Percentiles rank a stretch among this genome's conserved stretches.
Conservation (phyloP, 1,140 invertebrate genomes). For the Campoletis sonorensis region DNA sequence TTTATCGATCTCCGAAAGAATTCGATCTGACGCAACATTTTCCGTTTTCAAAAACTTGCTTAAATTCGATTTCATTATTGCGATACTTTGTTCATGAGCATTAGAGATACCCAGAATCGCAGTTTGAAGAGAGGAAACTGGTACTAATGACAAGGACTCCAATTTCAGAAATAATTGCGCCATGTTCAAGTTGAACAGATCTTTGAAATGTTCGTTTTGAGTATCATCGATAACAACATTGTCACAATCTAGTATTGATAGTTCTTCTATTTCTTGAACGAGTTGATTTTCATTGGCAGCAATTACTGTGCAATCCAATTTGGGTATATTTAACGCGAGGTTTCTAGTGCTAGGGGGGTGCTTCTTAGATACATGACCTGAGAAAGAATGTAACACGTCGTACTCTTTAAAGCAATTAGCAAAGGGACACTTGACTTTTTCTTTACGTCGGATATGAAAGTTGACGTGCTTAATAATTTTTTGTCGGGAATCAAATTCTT, state of each 20-base stretch:
- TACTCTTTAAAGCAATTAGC: constrained; percentile 20
- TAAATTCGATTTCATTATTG: constrained; percentile 24
- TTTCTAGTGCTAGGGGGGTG: background rate
- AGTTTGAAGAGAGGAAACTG: constrained; percentile 40
- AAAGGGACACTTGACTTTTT: constrained; percentile 30
- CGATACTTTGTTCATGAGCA: constrained; percentile 35
- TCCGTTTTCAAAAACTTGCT: constrained; percentile 5
- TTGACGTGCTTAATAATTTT: constrained; percentile 25
- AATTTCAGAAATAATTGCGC: constrained; percentile 31
- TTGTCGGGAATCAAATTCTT: constrained; percentile 1
- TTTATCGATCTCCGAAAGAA: constrained; percentile 5
- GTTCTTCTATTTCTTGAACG: background rate
- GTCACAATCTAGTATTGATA: background rate
- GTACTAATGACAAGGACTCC: constrained; percentile 14
- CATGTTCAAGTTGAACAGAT: constrained; percentile 4
- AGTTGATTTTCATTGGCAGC: background rate
- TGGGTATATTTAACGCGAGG: background rate
- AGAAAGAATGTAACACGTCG: constrained; percentile 27
- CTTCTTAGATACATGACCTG: constrained; percentile 28
- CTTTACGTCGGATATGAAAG: constrained; percentile 14
- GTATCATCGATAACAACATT: background rate
- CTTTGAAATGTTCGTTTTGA: background rate
- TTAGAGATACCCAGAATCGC: constrained; percentile 31
- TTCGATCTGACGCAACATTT: constrained; percentile 15
- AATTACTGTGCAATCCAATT: background rate